Base-by-base conservation (phyloP, 2,113 vertebrate species). In the Mormyrus lacerda region DNA sequence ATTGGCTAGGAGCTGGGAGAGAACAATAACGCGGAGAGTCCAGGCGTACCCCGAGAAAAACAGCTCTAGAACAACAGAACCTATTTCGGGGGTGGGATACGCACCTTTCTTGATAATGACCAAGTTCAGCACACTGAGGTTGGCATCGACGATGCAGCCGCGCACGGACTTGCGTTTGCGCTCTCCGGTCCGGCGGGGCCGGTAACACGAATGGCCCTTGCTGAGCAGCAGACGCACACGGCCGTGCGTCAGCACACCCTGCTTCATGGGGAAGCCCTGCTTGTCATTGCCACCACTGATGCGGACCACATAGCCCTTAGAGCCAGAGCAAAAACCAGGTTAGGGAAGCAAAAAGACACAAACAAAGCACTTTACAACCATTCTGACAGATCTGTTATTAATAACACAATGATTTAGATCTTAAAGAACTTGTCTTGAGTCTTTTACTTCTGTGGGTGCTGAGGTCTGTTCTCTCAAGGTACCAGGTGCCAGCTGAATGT, bases 201-300 rank as follows among this genome's bases (percentile, higher is more conserved):
- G 97, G 39, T 99, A 99, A 93, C 98, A 99, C 69, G 98, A 99
- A 91, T 99, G 98, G 10, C 98, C 98, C 94, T 99, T 99, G 94
- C 98, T 99, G 90, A 99, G 96, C 11, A 99, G 96, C 44, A 99
- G 96, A 48, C 98, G 98, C 79, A 99, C 98, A 1, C 98, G 97
- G 2, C 97, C 97, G 0, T 98, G 97, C 0, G 98, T 99, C 92
- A 99, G 92, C 83, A 99, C 97, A 6, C 98, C 98, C 50, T 99
- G 98, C 93, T 99, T 99, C 98, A 99, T 99, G 90, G 98, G 98
- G 92, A 99, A 99, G 35, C 98, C 98, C 89, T 99, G 98, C 51
- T 98, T 99, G 94, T 99, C 98, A 0, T 99, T 99, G 76, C 98
- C 98, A 51, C 98, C 98, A 0, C 98, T 99, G 95, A 99, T 99